Percentiles rank a stretch among this genome's conserved stretches.
phyloP scores from a whole-genome alignment of 2,113 vertebrate genomes.

The Oncorhynchus keta region DNA sequence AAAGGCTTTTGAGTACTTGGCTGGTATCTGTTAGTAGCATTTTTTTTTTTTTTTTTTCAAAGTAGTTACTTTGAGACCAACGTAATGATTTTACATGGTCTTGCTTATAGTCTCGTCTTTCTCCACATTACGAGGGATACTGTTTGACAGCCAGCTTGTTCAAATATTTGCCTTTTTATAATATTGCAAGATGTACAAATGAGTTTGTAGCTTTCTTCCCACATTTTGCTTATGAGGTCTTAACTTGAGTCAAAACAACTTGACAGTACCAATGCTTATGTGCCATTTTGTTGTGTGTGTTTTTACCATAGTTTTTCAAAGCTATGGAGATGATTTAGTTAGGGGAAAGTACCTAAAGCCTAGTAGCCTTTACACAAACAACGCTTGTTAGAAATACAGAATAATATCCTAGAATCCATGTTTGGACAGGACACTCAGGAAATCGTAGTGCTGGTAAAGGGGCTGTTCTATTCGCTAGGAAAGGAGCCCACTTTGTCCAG shows the following conservation, averaged over 20 bases:
- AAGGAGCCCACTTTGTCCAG: slow-evolving; percentile 29
- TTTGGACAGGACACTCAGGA: slow-evolving; percentile 34
- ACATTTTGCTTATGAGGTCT: slow-evolving; percentile 1
- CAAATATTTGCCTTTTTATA: slow-evolving; percentile 20
- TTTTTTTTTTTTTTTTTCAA: too few relatives aligned
- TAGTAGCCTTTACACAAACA: not conserved
- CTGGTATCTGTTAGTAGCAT: too few relatives aligned
- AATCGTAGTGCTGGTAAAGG: slow-evolving; percentile 24
- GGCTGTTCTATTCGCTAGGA: slow-evolving; percentile 10
- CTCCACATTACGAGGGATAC: not conserved
- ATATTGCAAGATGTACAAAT: slow-evolving; percentile 22
- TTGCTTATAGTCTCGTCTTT: not conserved
- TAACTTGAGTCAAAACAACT: not conserved
- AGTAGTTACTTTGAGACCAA: too few relatives aligned
- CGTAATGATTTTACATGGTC: too few relatives aligned
- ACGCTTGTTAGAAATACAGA: slow-evolving; percentile 39
- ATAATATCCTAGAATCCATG: not conserved
- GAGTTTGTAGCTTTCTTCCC: not conserved
- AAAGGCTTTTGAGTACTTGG: not conserved
- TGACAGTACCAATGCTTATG: slow-evolving; percentile 33
- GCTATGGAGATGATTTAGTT: slow-evolving; percentile 39
- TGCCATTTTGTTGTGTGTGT: not conserved
- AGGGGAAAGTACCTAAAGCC: slow-evolving; percentile 3
- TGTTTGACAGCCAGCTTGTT: slow-evolving; percentile 31
- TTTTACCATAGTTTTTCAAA: slow-evolving; percentile 35